Conservation (phyloP, 1,140 invertebrate species). For the Pseudomyrmex pallidus region DNA sequence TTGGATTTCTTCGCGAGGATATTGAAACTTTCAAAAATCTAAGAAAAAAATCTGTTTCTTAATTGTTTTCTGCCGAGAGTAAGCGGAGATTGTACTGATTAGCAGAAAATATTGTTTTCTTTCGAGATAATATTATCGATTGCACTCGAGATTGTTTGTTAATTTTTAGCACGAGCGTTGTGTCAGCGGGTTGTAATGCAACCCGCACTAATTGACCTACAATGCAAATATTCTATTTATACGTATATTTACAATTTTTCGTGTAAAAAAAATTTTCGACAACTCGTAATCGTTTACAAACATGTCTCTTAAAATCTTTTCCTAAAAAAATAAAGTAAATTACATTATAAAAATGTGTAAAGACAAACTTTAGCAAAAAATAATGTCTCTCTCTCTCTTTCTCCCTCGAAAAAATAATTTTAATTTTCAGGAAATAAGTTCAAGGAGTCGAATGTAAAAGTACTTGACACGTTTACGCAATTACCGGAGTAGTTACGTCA, state of each 20-base stretch:
- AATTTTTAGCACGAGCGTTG: neutral
- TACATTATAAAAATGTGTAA: too few relatives aligned
- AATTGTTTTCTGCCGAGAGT: neutral
- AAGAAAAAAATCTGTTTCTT: neutral
- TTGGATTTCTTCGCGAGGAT: neutral
- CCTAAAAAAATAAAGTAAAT: neutral
- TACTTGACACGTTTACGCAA: constrained; percentile 3
- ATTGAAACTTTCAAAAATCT: neutral
- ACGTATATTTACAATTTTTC: neutral
- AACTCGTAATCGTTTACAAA: neutral
- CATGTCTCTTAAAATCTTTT: neutral
- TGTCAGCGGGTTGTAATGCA: too few relatives aligned
- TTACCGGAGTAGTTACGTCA: constrained; percentile 14
- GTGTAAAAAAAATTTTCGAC: neutral
- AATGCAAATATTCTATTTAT: neutral
- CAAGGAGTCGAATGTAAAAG: neutral
- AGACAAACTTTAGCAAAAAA: too few relatives aligned
- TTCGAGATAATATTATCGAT: neutral
- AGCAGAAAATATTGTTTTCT: neutral
- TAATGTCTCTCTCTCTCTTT: too few relatives aligned
- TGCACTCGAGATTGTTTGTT: neutral
- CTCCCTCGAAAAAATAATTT: constrained; percentile 2
- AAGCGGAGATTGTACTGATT: constrained; percentile 9
- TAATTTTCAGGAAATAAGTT: neutral
- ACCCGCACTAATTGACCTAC: neutral